These are phyloP conservation scores for Eulithis prunata DNA, from an alignment of 2,888 invertebrate species.

Conservation along the genomic window DNA sequence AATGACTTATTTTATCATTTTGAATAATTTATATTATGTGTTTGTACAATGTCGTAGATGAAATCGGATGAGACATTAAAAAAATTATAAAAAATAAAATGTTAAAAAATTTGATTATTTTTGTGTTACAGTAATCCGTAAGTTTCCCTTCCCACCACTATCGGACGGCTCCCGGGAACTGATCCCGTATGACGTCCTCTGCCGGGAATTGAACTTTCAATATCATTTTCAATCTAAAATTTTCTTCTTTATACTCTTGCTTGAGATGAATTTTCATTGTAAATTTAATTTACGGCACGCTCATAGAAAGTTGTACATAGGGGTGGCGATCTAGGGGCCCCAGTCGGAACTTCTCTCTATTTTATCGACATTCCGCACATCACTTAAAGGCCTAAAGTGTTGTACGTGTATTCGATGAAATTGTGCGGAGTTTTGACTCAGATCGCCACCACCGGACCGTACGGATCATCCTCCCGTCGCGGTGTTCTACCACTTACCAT, in stretches of 20 bases:
- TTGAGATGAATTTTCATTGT: slow-evolving; percentile 44
- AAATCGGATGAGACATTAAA: slow-evolving; percentile 79
- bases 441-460: slow-evolving; percentile 72
- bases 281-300: slow-evolving; percentile 60
- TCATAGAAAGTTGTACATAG: slow-evolving; percentile 60
- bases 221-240: slow-evolving; percentile 23
- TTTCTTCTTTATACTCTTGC: slow-evolving; percentile 20
- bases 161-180: slow-evolving; percentile 67
- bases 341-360: slow-evolving; percentile 67
- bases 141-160: slow-evolving; percentile 64
- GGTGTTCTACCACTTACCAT: slow-evolving; percentile 42
- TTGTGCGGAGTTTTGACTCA: slow-evolving; percentile 69
- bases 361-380: slow-evolving; percentile 70
- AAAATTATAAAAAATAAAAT: slow-evolving; percentile 82
- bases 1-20: slow-evolving; percentile 82
- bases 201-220: slow-evolving; percentile 63
- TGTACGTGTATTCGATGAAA: slow-evolving; percentile 73
- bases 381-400: slow-evolving; percentile 81
- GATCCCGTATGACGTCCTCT: slow-evolving; percentile 64
- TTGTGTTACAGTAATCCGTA: slow-evolving; percentile 64
- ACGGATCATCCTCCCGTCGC: slow-evolving; percentile 67
- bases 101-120: slow-evolving; percentile 76
- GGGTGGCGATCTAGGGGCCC: slow-evolving; percentile 78
- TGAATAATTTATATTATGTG: slow-evolving; percentile 83
- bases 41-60: slow-evolving; percentile 81